A percentile compares a stretch with the other conserved stretches of the same genome.
phyloP scores from a whole-genome alignment of 2,888 invertebrate genomes.

The Epirrhoe tristata region DNA sequence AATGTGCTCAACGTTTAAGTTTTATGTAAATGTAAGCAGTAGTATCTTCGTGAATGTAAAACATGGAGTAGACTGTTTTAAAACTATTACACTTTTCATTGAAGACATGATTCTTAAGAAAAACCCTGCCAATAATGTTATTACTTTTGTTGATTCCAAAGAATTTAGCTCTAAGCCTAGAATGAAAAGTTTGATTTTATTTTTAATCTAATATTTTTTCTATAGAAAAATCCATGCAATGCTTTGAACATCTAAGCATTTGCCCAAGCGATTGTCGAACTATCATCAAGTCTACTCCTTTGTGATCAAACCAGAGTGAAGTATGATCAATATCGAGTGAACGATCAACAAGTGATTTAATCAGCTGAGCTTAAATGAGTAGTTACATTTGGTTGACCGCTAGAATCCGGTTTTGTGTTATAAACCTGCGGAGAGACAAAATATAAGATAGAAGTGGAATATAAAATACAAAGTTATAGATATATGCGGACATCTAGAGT shows the following conservation, averaged over 20 bases:
- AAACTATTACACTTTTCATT: conserved; percentile 70
- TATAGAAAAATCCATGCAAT: conserved; percentile 70
- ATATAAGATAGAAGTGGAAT: conserved; percentile 80
- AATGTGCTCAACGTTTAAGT: conserved; percentile 60
- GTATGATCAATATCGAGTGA: conserved; percentile 79
- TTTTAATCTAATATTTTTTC: conserved; percentile 51
- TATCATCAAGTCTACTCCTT: conserved; percentile 74
- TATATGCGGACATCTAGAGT: conserved; percentile 65
- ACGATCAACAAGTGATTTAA: conserved; percentile 76
- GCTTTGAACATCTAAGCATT: conserved; percentile 68
- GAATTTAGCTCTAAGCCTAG: conserved; percentile 63
- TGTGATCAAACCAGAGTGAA: conserved; percentile 79
- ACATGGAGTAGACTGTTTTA: conserved; percentile 63
- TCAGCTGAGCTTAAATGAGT: conserved; percentile 80
- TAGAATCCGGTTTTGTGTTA: conserved; percentile 86
- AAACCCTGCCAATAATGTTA: conserved; percentile 65
- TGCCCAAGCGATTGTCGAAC: conserved; percentile 70
- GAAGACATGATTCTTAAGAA: conserved; percentile 62
- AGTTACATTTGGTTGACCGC: conserved; percentile 86
- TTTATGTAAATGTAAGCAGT: conserved; percentile 56
- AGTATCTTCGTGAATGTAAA: conserved; percentile 48
- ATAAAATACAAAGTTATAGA: conserved; percentile 62
- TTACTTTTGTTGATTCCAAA: conserved; percentile 38
- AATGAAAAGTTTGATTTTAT: conserved; percentile 68
- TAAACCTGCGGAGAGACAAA: conserved; percentile 85